These are phyloP conservation scores for Ophion ventricosus DNA, from an alignment of 2,888 invertebrate species.

Conservation along the genomic window DNA sequence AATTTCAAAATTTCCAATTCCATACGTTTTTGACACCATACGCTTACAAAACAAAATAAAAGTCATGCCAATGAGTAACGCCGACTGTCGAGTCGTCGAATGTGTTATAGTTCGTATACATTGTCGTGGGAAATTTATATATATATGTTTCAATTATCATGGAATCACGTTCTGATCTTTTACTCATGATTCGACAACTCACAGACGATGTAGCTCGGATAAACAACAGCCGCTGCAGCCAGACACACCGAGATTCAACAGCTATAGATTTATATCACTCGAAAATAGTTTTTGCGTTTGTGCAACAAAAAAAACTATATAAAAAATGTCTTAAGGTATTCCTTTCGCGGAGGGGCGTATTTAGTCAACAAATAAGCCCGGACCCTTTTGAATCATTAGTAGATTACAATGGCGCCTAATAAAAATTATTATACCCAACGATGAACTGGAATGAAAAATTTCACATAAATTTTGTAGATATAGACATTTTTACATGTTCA, in stretches of 20 bases:
- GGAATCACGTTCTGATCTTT: not conserved
- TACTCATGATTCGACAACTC: slow-evolving; percentile 31
- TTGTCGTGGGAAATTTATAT: not conserved
- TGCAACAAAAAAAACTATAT: not conserved
- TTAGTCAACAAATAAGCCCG: too few relatives aligned
- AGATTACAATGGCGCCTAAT: too few relatives aligned
- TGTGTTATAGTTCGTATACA: not conserved
- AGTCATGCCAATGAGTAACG: slow-evolving; percentile 60
- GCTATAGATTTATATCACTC: slow-evolving; percentile 8
- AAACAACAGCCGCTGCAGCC: slow-evolving; percentile 49
- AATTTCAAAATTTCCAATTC: slow-evolving; percentile 14
- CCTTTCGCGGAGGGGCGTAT: too few relatives aligned
- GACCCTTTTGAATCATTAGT: too few relatives aligned
- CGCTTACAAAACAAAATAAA: slow-evolving; percentile 57
- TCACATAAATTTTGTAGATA: too few relatives aligned
- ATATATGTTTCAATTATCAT: not conserved
- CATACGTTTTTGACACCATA: slow-evolving; percentile 53
- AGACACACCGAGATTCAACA: slow-evolving; percentile 45
- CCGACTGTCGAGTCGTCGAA: slow-evolving; percentile 34
- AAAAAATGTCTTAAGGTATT: too few relatives aligned
- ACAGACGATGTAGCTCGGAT: slow-evolving; percentile 28
- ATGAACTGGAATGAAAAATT: too few relatives aligned
- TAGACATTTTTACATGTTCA: too few relatives aligned
- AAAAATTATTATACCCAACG: too few relatives aligned
- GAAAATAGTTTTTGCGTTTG: not conserved